A percentile compares a stretch with the other conserved stretches of the same genome.
Evolutionary conservation across 1,140 invertebrate species (phyloP).

Genomic region (Brachionus rubens): DNA sequence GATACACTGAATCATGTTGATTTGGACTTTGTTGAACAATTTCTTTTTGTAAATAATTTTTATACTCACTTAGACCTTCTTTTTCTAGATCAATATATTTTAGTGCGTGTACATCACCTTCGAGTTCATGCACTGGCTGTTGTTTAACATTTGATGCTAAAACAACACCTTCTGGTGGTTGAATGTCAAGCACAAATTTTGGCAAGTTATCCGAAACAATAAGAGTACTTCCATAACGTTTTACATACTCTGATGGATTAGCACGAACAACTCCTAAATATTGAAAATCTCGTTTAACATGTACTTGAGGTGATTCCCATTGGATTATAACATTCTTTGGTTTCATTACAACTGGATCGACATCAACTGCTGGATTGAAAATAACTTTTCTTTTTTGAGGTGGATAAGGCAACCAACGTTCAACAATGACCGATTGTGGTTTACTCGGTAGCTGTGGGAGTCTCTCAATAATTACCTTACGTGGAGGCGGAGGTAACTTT

Average conservation of each 20-base stretch:
- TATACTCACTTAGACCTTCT: slow-evolving; percentile 30
- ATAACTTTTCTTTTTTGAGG: slow-evolving; percentile 39
- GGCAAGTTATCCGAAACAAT: slow-evolving; percentile 1
- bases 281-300: slow-evolving; percentile 24
- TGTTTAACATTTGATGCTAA: not conserved
- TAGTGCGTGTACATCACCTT: slow-evolving; percentile 18
- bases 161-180: not conserved
- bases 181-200: slow-evolving; percentile 12
- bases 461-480: slow-evolving; percentile 44
- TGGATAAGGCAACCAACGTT: slow-evolving; percentile 44
- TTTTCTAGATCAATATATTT: slow-evolving; percentile 27
- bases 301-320: slow-evolving; percentile 36
- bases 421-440: slow-evolving; percentile 40
- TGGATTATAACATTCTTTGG: slow-evolving; percentile 43
- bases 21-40: not conserved
- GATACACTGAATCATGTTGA: no score
- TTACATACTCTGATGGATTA: slow-evolving; percentile 23
- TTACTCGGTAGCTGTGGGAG: slow-evolving; percentile 19
- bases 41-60: slow-evolving; percentile 25
- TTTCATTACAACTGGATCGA: not conserved
- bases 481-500: slow-evolving; percentile 20
- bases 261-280: not conserved
- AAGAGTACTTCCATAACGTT: slow-evolving; percentile 23
- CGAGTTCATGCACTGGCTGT: not conserved
- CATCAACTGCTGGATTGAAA: not conserved